A percentile compares a stretch with the other conserved stretches of the same genome.
These are phyloP conservation scores for Amazona finschi DNA, from an alignment of 2,797 vertebrate genomes.

Conservation along the genomic window DNA sequence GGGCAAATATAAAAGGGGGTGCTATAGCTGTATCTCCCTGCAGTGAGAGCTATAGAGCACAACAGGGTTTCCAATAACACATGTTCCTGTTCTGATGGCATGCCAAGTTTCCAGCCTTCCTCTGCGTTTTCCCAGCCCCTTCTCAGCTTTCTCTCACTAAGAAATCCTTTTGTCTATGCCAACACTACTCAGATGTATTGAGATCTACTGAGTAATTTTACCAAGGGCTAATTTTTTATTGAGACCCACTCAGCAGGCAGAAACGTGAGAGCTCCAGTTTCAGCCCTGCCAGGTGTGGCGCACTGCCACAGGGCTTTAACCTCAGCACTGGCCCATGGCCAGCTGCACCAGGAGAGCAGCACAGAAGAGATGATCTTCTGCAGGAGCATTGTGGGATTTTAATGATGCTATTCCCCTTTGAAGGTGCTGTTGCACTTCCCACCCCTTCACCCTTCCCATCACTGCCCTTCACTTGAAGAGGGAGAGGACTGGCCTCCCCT, in stretches of 20 bases:
- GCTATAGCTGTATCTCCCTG: background rate
- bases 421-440: background rate
- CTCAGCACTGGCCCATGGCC: background rate
- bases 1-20: background rate
- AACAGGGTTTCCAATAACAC: background rate
- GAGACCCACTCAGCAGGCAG: background rate
- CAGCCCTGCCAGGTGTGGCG: accelerated
- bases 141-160: background rate
- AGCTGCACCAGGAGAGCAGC: background rate
- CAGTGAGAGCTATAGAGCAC: background rate
- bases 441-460: background rate
- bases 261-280: background rate
- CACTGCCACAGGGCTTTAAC: background rate
- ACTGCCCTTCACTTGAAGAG: background rate
- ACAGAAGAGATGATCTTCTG: background rate
- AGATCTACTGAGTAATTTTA: background rate
- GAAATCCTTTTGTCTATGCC: slow-evolving; percentile 6
- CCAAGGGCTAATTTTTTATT: background rate
- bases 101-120: slow-evolving; percentile 32
- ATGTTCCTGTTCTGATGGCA: background rate
- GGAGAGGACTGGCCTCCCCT: background rate
- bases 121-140: background rate
- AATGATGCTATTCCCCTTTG: background rate
- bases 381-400: background rate
- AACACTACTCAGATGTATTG: background rate